phyloP scores from a whole-genome alignment of 2,888 invertebrate species.

The Pachydiplax longipennis region DNA sequence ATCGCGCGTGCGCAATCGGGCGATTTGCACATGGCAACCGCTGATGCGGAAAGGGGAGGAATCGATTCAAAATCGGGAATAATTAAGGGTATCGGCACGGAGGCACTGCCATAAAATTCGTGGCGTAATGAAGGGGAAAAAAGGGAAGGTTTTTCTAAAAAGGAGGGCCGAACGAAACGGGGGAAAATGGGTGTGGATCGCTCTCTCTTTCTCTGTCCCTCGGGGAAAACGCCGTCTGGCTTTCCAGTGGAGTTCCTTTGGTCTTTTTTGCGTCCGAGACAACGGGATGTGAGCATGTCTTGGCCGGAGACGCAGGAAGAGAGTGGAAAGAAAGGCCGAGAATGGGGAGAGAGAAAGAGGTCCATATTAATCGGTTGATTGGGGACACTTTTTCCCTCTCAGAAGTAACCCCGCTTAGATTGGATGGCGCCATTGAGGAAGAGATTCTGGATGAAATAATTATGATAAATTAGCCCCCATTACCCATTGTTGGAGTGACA shows the following conservation, averaged over 20 bases:
- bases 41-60: neutral
- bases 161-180: neutral
- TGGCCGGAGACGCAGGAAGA: neutral
- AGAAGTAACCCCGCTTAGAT: neutral
- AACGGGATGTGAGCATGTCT: neutral
- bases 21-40: neutral
- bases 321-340: neutral
- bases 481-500: too few species aligned
- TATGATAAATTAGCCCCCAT: too few species aligned
- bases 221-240: neutral
- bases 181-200: neutral
- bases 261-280: neutral
- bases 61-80: slow-evolving; percentile 32
- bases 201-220: neutral
- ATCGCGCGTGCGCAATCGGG: neutral
- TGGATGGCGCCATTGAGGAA: neutral
- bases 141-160: neutral
- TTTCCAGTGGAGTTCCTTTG: neutral
- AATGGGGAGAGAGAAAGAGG: neutral
- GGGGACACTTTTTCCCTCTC: too few species aligned
- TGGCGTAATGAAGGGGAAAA: neutral
- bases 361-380: too few species aligned
- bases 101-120: neutral
- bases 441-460: neutral
- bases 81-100: slow-evolving; percentile 25